phyloP scores from a whole-genome alignment of 2,113 vertebrate genomes.

The Excalfactoria chinensis region DNA sequence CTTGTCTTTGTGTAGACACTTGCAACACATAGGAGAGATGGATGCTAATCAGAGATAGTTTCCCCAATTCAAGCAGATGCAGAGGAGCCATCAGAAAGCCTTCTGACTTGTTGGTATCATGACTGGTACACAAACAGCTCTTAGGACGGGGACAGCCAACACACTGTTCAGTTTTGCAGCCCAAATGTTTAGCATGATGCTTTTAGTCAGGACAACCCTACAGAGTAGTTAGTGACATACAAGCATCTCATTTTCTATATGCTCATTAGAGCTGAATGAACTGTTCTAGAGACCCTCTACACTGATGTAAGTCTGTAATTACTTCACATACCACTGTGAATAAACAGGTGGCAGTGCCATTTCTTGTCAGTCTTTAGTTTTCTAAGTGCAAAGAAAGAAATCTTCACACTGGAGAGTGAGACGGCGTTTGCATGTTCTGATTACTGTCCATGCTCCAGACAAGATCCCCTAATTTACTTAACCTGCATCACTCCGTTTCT shows the following conservation, averaged over 20 bases:
- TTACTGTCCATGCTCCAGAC: not conserved
- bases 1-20: not conserved
- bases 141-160: not conserved
- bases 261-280: not conserved
- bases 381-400: not conserved
- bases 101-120: not conserved
- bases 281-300: not conserved
- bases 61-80: accelerated
- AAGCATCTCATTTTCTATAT: not conserved
- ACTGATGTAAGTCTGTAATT: not conserved
- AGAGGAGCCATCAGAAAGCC: not conserved
- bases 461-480: not conserved
- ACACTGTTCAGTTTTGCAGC: not conserved
- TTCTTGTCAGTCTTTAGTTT: not conserved
- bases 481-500: not conserved
- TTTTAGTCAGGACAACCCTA: not conserved
- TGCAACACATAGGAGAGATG: accelerated
- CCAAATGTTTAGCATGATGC: not conserved
- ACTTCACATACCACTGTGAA: not conserved
- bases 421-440: not conserved
- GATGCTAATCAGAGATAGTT: not conserved
- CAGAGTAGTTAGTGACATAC: not conserved
- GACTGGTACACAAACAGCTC: not conserved
- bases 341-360: not conserved
- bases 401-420: not conserved